Base-by-base conservation (phyloP, 2,113 vertebrate species). In the Brevimyrus niger region DNA sequence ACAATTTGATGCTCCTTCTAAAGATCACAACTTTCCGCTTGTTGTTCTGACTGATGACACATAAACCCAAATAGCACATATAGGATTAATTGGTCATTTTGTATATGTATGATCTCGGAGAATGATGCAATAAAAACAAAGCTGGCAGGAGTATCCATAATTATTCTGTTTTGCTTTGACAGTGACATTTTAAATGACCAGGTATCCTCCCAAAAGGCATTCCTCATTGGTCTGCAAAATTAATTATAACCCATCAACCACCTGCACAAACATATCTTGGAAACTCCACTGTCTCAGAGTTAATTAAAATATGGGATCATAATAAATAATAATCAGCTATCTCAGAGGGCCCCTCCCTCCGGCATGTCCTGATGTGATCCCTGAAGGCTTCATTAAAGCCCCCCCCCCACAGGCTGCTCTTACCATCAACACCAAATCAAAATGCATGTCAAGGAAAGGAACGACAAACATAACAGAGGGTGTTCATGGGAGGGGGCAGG, bases 241-340 rank as follows among this genome's bases (percentile, higher is more conserved):
- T 88, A 73, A 90, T 90, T 82, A 90, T 46, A 31, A 87, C 61
- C 3, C 83, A 90, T 87, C 48, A 58, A 23, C 89, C n/a, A 42
- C 23, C 5, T 73, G 44, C 69, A 73, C 38, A 82, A 80, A 82
- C 85, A 88, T 0, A 10, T 17, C 21, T 58, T 50, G 61, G 65
- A 82, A 80, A 42, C 46, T 47, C 50, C 35, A 21, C 44, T 21
- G 58, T 61, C 61, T 58, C 55, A 89, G 88, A 76, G 38, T 89
- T 85, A 61, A 89, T 89, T 89, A 89, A 55, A 55, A 89, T 50
- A 19, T 47, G 88, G 42, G 48, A 11, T 51, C 27, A 13, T 65
- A 13, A 31, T 15, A 89, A 21, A 86, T 55, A 89, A 47, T 89
- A 35, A 86, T 73, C 17, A 48, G 42, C 84, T 1, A 0, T 51